These are phyloP conservation scores for Ceratina australensis DNA, from an alignment of 1,140 invertebrate species.

Conservation along the genomic window DNA sequence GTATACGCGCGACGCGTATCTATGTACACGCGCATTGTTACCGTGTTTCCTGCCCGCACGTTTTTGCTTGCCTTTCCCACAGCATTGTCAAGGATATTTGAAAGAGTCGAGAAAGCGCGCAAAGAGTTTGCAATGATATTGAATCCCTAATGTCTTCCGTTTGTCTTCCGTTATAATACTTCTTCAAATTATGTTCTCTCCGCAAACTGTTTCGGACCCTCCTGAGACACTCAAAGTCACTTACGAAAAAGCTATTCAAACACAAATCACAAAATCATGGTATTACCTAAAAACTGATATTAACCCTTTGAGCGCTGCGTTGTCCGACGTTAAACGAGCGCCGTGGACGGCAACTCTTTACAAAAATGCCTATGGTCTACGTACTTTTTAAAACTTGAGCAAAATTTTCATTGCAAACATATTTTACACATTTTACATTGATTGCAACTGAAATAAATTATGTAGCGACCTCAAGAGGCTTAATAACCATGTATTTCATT, in stretches of 20 bases:
- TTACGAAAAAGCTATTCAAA: not conserved
- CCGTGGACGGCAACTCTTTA: too few species aligned
- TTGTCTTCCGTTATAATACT: not conserved
- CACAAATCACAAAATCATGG: not conserved
- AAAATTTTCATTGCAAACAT: too few species aligned
- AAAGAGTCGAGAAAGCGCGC: not conserved
- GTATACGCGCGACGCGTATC: not conserved
- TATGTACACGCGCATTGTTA: not conserved
- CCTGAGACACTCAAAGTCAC: not conserved
- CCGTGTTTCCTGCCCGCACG: not conserved
- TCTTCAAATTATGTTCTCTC: not conserved
- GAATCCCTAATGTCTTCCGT: not conserved
- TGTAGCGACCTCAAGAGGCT: too few species aligned
- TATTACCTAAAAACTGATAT: too few species aligned
- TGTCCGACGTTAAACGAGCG: too few species aligned
- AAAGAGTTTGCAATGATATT: not conserved
- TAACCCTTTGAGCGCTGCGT: too few species aligned
- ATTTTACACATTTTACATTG: too few species aligned
- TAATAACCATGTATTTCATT: too few species aligned
- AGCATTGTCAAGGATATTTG: not conserved
- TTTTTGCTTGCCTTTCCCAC: conserved; percentile 12
- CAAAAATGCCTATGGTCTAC: too few species aligned
- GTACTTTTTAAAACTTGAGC: too few species aligned
- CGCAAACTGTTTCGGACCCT: not conserved
- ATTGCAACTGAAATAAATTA: too few species aligned